A percentile compares a stretch with the other conserved stretches of the same genome.
These are phyloP conservation scores for Volucella inanis DNA, from an alignment of 2,888 invertebrate genomes.

Conservation along the genomic window DNA sequence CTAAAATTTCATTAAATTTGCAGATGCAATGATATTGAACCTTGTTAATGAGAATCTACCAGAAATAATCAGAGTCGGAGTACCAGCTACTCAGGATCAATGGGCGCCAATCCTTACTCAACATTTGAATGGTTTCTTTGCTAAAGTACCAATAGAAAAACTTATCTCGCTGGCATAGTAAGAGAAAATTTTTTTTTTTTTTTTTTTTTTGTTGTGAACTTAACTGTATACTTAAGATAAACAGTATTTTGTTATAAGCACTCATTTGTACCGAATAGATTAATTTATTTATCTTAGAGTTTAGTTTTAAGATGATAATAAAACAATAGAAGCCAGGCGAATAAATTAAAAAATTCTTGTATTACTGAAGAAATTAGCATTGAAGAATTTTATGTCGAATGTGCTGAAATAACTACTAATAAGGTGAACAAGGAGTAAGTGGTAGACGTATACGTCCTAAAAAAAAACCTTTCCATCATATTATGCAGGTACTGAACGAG, in stretches of 20 bases:
- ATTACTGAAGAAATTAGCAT: neutral
- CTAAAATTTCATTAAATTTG: neutral
- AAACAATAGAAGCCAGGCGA: neutral
- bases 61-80: slow-evolving; percentile 83
- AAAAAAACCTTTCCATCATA: too few relatives aligned
- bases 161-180: slow-evolving; percentile 76
- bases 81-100: slow-evolving; percentile 83
- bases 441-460: too few relatives aligned
- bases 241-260: slow-evolving; percentile 69
- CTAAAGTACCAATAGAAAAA: slow-evolving; percentile 81
- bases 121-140: slow-evolving; percentile 81
- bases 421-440: too few relatives aligned
- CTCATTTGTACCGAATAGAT: slow-evolving; percentile 55
- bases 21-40: slow-evolving; percentile 81
- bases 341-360: neutral
- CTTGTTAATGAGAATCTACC: slow-evolving; percentile 85
- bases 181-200: neutral
- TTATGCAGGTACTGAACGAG: too few relatives aligned
- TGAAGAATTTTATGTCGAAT: too few relatives aligned
- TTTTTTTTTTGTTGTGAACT: neutral
- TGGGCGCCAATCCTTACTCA: slow-evolving; percentile 82
- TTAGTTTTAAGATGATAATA: slow-evolving; percentile 41
- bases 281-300: slow-evolving; percentile 70
- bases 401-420: too few relatives aligned
- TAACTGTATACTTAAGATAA: slow-evolving; percentile 27